phyloP scores from a whole-genome alignment of 2,888 invertebrate species.

The Ennomos fuscantarius region DNA sequence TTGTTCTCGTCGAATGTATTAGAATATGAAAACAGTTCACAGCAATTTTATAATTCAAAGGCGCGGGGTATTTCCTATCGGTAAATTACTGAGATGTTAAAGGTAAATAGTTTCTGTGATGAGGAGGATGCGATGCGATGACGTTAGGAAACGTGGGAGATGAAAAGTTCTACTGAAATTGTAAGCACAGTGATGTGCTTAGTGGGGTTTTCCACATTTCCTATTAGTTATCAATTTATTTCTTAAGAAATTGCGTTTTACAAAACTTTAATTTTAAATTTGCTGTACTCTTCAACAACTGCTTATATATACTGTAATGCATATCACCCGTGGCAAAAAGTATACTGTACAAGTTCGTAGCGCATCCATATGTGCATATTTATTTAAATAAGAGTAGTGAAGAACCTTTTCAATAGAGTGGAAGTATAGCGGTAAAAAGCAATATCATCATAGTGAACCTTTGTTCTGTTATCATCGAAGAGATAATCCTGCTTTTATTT shows the following conservation, averaged over 20 bases:
- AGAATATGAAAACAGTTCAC: slow-evolving; percentile 56
- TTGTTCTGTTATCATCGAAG: slow-evolving; percentile 24
- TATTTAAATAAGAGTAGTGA: slow-evolving; percentile 8
- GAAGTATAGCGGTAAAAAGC: slow-evolving; percentile 26
- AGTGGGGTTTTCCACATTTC: slow-evolving; percentile 11
- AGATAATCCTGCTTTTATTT: slow-evolving; percentile 48
- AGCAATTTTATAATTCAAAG: slow-evolving; percentile 53
- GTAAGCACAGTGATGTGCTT: neutral
- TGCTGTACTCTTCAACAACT: neutral
- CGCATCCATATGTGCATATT: neutral
- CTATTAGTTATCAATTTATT: slow-evolving; percentile 19
- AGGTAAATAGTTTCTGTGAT: slow-evolving; percentile 61
- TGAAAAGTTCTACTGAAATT: slow-evolving; percentile 26
- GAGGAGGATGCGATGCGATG: slow-evolving; percentile 40
- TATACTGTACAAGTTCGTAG: no score
- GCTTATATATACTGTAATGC: neutral
- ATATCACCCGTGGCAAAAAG: neutral
- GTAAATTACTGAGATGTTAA: slow-evolving; percentile 51
- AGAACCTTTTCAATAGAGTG: slow-evolving; percentile 15
- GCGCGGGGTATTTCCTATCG: slow-evolving; percentile 50
- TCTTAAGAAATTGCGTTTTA: neutral
- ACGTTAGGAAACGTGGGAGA: slow-evolving; percentile 41
- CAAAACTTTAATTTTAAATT: neutral
- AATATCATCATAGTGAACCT: slow-evolving; percentile 18
- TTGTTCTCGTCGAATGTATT: slow-evolving; percentile 45